Evolutionary conservation across 1,140 invertebrate genomes (phyloP), one percentile per base, ranked within the genome.

Genomic region (Anastrepha obliqua): DNA sequence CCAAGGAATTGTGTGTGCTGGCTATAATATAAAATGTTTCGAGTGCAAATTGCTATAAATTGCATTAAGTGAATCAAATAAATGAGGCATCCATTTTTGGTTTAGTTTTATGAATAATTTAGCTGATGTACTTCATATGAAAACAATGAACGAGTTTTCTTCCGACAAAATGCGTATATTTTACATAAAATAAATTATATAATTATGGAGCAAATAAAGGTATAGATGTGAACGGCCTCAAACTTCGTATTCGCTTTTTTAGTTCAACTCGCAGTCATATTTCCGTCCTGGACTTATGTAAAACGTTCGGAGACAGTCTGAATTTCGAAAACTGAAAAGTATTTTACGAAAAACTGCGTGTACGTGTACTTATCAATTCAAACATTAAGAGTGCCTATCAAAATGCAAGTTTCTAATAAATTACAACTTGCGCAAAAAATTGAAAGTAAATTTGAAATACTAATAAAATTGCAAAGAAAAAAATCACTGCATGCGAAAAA

Each of bases 231-330:
- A 67, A 39, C 64, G 64, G 64, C 47, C 20, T 81, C 51, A 81
- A 47, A 81, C 74, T 55, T 81, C 44, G 47, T 81, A 55, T 55
- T 58, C 47, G 74, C 74, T 81, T 81, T 55, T 55, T 81, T 55
- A 20, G 11, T 51, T 81, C 55, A 9, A 67, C 64, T 81, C 47
- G 74, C 47, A 81, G 74, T 81, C 74, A 81, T 81, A 55, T 81
- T 81, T 81, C 74, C 74, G 74, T 81, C 74, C 74, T 81, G 74
- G 74, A 81, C 74, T 81, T 81, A 81, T 51, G 74, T 81, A 81
- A 81, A 81, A 81, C 74, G 47, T 81, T 81, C 51, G n/a, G 47
- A 81, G 47, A 9, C 74, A 81, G 44, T 55, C 17, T 81, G 74
- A 81, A 20, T 20, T 20, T 81, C 29, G n/a, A 20, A 4, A 51